Base-by-base conservation (phyloP, 2,113 vertebrate species). In the Heliornis fulica region DNA sequence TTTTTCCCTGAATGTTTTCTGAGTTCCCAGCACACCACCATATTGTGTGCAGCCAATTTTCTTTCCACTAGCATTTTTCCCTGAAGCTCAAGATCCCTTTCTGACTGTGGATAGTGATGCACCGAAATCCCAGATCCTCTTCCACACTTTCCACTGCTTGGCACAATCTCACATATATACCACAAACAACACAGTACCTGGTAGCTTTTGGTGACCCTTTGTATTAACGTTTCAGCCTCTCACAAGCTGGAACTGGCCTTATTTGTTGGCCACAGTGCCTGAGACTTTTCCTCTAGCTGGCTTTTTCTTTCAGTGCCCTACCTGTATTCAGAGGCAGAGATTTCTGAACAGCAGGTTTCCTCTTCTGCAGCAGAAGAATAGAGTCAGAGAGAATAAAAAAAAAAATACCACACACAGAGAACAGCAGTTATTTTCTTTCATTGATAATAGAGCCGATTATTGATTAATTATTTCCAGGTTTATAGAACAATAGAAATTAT, bases 211-310 rank as follows among this genome's bases (percentile, higher is more conserved):
- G 48, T 82, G 81, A 83, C 91, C 93, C 93, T 96, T 94, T 45
- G 53, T 82, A 53, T 45, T 57, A 74, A 88, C 65, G 81, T 89
- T 96, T 96, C 90, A 93, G 86, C 83, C 80, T 71, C 72, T 94
- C 72, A 25, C 51, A 71, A 68, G 75, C 64, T 50, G 59, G 20
- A 92, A 68, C 36, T 78, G 72, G 51, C 32, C 76, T 94, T 84
- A 87, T 95, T 90, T 88, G 65, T 12, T 88, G 83, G 83, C 46
- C 66, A 31, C 94, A 90, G 88, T 31, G 79, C 68, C 87, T 41
- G 38, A 94, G 50, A 80, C 51, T 94, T 93, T 94, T 91, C 84
- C 89, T 83, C 85, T 88, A 74, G 34, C 57, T 87, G 46, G 19
- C 14, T 88, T 57, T 88, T 96, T 86, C 76, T 68, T 91, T 76